Conservation (phyloP, 2,888 invertebrate species). For the Callimorpha dominula region DNA sequence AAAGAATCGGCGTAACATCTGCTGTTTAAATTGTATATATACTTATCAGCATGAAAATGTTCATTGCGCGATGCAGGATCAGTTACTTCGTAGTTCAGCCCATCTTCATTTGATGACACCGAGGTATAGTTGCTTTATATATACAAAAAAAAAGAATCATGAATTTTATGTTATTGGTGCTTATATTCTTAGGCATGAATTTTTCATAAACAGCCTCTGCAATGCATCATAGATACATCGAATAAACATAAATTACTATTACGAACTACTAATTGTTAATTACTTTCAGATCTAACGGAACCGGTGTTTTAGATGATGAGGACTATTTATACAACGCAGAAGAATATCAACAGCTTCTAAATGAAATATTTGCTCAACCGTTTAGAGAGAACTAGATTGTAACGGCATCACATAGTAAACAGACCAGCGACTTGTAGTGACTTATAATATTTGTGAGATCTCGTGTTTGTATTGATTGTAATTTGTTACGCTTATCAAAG, state of each 20-base stretch:
- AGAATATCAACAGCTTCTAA: constrained; percentile 80
- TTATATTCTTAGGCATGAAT: not conserved
- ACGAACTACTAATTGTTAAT: constrained; percentile 2
- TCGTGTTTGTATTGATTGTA: constrained; percentile 34
- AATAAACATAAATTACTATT: no score
- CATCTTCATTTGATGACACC: not conserved
- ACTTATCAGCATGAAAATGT: no score
- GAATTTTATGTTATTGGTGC: no score
- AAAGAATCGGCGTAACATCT: no score
- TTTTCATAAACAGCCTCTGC: not conserved
- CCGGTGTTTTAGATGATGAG: constrained; percentile 71
- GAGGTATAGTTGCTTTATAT: no score
- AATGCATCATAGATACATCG: not conserved
- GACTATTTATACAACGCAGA: constrained; percentile 80
- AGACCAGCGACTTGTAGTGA: constrained; percentile 24
- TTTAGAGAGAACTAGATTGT: constrained; percentile 75
- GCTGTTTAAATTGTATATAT: no score
- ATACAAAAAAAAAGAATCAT: no score
- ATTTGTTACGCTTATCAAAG: constrained; percentile 18
- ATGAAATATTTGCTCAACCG: constrained; percentile 85
- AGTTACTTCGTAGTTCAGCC: not conserved
- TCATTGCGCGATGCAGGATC: no score
- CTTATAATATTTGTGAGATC: constrained; percentile 19
- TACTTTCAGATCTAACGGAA: constrained; percentile 70
- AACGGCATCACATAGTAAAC: constrained; percentile 24